Conservation (phyloP, 2,113 vertebrate genomes). For the Tragelaphus strepsiceros region DNA sequence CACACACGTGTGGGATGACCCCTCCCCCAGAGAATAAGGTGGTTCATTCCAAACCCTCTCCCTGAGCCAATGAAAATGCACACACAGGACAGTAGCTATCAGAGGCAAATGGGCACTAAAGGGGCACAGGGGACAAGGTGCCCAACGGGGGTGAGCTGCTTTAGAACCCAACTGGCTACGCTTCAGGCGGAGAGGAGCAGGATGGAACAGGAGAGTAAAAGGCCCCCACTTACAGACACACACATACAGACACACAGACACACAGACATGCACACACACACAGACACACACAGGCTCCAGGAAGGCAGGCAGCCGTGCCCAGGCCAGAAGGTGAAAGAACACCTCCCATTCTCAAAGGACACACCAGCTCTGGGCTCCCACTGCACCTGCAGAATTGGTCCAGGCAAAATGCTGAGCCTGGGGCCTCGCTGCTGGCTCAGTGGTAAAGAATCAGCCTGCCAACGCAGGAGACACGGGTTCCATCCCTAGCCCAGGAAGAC, state of each 20-base stretch:
- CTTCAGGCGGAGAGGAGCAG: background rate
- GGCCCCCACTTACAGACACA: no score
- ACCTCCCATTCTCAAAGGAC: background rate
- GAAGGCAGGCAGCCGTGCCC: background rate
- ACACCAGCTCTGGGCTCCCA: background rate
- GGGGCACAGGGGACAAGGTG: background rate
- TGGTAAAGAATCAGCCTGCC: background rate
- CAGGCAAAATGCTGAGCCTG: background rate
- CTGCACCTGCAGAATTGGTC: background rate
- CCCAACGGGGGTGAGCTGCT: background rate
- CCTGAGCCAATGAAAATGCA: background rate
- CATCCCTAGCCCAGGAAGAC: background rate
- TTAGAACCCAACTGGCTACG: background rate
- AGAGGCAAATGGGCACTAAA: background rate
- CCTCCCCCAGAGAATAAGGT: background rate
- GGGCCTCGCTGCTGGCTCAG: background rate
- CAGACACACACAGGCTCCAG: background rate
- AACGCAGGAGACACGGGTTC: background rate
- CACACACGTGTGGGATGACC: no score
- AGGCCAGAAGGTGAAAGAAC: background rate
- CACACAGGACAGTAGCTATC: background rate
- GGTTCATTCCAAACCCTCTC: background rate
- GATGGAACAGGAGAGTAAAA: fast-evolving
- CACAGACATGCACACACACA: no score
- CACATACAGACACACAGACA: background rate